Evolutionary conservation across 2,888 invertebrate genomes (phyloP), one percentile per base, ranked within the genome.

Genomic region (Melolontha melolontha): DNA sequence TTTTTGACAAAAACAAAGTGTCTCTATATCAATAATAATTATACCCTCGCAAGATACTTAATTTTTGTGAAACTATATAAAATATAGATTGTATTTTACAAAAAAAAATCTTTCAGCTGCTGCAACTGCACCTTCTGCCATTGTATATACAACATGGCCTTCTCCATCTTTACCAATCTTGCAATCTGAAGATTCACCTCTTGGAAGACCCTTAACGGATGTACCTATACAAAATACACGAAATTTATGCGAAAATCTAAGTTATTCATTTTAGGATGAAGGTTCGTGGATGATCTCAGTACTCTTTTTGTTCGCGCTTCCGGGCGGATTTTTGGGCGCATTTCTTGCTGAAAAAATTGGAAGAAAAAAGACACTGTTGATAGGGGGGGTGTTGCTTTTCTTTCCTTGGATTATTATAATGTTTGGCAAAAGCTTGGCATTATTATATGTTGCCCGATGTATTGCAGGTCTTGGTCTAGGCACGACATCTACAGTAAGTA

Each of bases 391-490:
- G 8, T 87, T 89, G 0, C 83, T 86, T 17, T 80, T 86, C 40
- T 64, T 86, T 71, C 87, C 88, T 73, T 88, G 88, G 86, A 51
- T 74, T 1, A 75, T 82, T 0, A 54, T 82, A 44, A 50, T 70
- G 0, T 74, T 75, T 64, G 71, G 70, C 1, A 72, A 65, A 34
- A 64, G 66, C 11, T 64, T 88, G 0, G 77, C 79, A 0, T 87
- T 89, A 86, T 82, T 90, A 5, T 87, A 87, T 72, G 81, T 85
- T 0, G 90, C 89, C 0, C 83, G 91, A 66, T 87, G 91, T 55
- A 83, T 92, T 40, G 88, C 87, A 5, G 93, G 93, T 39, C 75
- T 91, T 7, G 89, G 90, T 14, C 89, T 89, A 42, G 92, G 93
- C 14, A 90, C 92, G 0, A 63, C 68, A 11, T 10, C 29, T 17